Conservation (phyloP, 2,113 vertebrate genomes). For the Rhinolophus ferrumequinum region DNA sequence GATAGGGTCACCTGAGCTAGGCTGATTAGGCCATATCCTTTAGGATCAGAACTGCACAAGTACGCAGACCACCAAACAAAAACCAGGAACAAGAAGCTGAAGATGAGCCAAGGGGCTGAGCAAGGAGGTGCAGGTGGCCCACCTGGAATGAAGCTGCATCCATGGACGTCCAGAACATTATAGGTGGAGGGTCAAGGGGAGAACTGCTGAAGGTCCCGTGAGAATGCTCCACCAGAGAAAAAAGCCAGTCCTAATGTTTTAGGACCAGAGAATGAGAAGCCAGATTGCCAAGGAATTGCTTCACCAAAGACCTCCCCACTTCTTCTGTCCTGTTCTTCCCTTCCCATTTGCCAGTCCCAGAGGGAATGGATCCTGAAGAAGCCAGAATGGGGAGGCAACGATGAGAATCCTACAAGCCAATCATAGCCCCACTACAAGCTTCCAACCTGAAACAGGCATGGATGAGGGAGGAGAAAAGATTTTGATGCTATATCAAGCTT, state of each 20-base stretch:
- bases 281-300: not conserved
- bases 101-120: not conserved
- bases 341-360: not conserved
- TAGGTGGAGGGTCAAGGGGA: not conserved
- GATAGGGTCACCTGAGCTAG: not conserved
- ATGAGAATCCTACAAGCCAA: not conserved
- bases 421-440: not conserved
- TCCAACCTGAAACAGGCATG: not conserved
- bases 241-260: not conserved
- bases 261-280: not conserved
- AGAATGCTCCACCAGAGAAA: not conserved
- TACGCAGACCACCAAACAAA: not conserved
- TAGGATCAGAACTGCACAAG: not conserved
- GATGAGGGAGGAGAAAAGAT: not conserved
- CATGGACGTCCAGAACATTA: not conserved
- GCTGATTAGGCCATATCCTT: not conserved
- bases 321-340: too few species aligned
- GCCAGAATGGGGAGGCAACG: not conserved
- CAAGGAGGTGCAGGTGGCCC: not conserved
- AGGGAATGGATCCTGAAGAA: not conserved
- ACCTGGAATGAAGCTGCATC: too few species aligned
- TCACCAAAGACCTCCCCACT: not conserved
- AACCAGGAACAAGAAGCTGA: not conserved
- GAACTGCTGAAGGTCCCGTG: not conserved
- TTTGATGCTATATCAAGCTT: not conserved